Evolutionary conservation across 1,140 invertebrate species (phyloP), one percentile per base, ranked within the genome.

Genomic region (Calycopis cecrops): DNA sequence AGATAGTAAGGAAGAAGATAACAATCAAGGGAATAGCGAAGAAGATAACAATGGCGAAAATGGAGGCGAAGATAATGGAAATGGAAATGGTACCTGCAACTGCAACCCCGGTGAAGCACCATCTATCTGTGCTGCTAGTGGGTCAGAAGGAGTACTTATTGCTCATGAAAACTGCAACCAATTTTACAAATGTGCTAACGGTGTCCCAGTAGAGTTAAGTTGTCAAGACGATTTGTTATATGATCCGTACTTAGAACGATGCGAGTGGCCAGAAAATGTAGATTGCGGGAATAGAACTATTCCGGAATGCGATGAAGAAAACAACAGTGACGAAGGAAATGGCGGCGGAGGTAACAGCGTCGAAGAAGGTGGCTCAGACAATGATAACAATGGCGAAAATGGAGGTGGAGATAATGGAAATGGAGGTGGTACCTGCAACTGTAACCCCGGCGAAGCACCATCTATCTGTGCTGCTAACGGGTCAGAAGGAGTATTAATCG

Each of bases 91-190:
- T 18, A 28, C 35, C 11, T 49, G 59, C 28, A 72, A 89, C 51
- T 89, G 93, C 74, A 88, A 93, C 10, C 35, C 35, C n/a, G 60
- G 60, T 0, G 48, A 66, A 48, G 62, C 62, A 35, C 51, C 57
- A 14, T n/a, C 38, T 11, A 57, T 66, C 14, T 67, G 64, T 14
- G 52, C 34, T 28, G 49, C 18, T 47, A 35, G 37, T n/a, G 63
- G 21, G 9, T 60, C 62, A 11, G 55, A 60, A 1, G 49, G 58
- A 7, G 33, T 57, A 3, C 35, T 68, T 1, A 44, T 68, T 9
- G 48, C 65, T 0, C 65, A 68, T 35, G 62, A 62, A 59, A 57
- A 62, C 12, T 68, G 65, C 37, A 56, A 65, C 12, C 56, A 63
- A 16, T 72, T 67, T 17, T 72, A 72, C 49, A 56, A 55, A 35